Evolutionary conservation across 2,888 invertebrate genomes (phyloP).

Genomic region (Drosophila meridionalis): DNA sequence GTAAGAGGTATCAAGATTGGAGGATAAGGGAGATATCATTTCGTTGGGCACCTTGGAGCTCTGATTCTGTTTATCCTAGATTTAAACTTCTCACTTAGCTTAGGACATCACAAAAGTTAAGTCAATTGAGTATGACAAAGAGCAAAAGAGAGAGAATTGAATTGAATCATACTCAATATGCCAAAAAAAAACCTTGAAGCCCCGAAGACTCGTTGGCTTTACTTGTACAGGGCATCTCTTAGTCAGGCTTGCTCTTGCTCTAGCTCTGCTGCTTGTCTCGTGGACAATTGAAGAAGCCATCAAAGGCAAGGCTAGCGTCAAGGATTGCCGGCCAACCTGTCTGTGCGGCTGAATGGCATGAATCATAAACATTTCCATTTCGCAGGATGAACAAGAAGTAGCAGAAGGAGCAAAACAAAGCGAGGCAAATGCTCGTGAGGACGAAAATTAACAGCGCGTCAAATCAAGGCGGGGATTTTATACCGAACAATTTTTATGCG

Average conservation of each 20-base stretch:
- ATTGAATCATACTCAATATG: not conserved
- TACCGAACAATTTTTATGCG: constrained; percentile 64
- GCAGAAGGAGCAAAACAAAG: constrained; percentile 31
- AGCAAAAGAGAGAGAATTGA: not conserved
- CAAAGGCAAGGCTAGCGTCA: constrained; percentile 26
- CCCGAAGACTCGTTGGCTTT: not conserved
- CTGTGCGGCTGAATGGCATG: constrained; percentile 19
- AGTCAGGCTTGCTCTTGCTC: not conserved
- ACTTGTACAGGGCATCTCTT: not conserved
- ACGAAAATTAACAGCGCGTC: constrained; percentile 73
- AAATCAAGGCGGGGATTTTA: constrained; percentile 64
- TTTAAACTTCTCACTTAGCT: not conserved
- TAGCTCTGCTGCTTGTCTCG: constrained; percentile 20
- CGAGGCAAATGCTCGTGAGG: constrained; percentile 25
- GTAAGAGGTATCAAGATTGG: not conserved
- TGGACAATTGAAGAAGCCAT: constrained; percentile 50
- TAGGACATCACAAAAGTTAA: no score
- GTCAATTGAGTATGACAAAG: not conserved
- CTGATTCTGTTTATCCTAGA: not conserved
- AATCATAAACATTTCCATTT: constrained; percentile 31
- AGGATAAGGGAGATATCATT: not conserved
- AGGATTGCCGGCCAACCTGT: constrained; percentile 43
- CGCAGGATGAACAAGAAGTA: not conserved
- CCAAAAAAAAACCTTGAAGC: no score
- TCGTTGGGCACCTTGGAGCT: not conserved